Conservation (phyloP, 2,113 vertebrate genomes). For the Laterallus jamaicensis region DNA sequence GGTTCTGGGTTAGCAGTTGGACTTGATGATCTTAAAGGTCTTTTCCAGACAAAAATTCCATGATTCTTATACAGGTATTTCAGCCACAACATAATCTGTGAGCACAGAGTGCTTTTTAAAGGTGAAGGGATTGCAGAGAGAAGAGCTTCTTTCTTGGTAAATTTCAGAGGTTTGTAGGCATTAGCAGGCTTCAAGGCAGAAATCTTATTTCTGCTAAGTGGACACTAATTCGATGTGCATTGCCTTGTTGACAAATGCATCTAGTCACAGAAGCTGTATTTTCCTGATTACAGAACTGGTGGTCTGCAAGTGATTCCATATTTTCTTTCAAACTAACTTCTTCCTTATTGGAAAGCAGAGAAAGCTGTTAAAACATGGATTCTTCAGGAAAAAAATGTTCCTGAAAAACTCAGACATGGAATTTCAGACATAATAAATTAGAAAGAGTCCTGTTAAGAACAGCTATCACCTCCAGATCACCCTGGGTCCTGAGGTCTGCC, state of each 20-base stretch:
- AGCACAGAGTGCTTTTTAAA: background rate
- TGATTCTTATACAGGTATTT: no score
- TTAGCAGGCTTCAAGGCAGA: background rate
- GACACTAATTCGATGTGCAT: background rate
- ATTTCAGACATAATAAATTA: background rate
- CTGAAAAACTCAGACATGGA: background rate
- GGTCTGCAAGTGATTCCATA: background rate
- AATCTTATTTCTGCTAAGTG: background rate
- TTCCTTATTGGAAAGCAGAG: background rate
- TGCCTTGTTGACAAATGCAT: background rate
- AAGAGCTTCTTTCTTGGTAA: background rate
- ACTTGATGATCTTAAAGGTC: no score
- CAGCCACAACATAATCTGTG: no score
- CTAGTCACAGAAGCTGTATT: background rate
- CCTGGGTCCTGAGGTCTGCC: background rate
- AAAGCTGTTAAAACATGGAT: background rate
- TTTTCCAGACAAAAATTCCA: no score
- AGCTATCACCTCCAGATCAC: background rate
- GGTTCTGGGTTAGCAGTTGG: no score
- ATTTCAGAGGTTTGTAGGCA: background rate
- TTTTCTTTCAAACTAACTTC: background rate
- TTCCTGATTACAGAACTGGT: background rate
- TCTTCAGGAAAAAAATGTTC: background rate
- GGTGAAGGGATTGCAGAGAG: background rate
- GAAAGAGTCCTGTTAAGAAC: background rate